Conservation (phyloP, 1,140 invertebrate species). For the Popillia japonica region DNA sequence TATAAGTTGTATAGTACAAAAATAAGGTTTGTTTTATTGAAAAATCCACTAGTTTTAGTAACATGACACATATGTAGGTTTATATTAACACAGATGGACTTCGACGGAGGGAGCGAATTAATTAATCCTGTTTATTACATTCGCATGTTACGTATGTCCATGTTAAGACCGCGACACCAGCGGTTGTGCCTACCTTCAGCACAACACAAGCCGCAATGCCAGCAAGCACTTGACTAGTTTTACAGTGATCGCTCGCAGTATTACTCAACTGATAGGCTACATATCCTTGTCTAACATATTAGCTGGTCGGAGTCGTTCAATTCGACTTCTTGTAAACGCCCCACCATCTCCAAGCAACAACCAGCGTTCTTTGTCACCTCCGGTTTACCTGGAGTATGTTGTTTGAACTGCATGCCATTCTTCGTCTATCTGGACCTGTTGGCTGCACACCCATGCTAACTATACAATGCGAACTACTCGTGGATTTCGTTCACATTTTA, state of each 20-base stretch:
- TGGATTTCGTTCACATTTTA: conserved; percentile 40
- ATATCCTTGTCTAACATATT: conserved; percentile 32
- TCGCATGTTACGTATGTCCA: conserved; percentile 1
- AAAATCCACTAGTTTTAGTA: conserved; percentile 3
- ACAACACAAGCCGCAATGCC: conserved; percentile 35
- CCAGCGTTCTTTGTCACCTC: conserved; percentile 44
- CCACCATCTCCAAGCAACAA: conserved; percentile 26
- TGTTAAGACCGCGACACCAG: background rate
- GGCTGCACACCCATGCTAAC: conserved; percentile 42
- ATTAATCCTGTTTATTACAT: conserved; percentile 13
- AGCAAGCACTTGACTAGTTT: conserved; percentile 41
- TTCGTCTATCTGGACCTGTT: conserved; percentile 42
- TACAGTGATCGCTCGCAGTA: conserved; percentile 37
- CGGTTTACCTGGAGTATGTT: conserved; percentile 43
- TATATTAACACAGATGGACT: conserved; percentile 2
- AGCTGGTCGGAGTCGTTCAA: background rate
- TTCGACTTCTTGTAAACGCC: conserved; percentile 29
- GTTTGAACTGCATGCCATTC: conserved; percentile 44
- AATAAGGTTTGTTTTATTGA: background rate
- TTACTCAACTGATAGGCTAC: conserved; percentile 36
- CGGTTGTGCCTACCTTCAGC: conserved; percentile 5
- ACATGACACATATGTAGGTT: background rate
- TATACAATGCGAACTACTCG: conserved; percentile 38
- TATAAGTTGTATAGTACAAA: background rate
- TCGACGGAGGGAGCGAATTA: background rate